Evolutionary conservation across 1,140 invertebrate genomes (phyloP), one percentile per base, ranked within the genome.

Genomic region (Dendrolimus punctatus): DNA sequence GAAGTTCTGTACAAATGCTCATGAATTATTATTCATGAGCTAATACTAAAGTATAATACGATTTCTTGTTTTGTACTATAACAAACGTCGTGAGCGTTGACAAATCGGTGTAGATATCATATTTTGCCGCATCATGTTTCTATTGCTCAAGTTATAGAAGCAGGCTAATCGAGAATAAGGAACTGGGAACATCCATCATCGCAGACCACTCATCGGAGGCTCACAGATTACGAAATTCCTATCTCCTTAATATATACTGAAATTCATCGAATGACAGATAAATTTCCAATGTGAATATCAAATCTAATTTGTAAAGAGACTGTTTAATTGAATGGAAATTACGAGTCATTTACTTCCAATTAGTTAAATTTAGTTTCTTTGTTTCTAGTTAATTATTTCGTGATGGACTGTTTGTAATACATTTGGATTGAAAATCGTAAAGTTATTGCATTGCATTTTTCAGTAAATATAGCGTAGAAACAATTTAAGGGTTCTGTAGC

Each of bases 51-150:
- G 23, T 23, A 23, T 23, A 23, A 23, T 1, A 23, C 23, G 23
- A 23, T 23, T 23, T 23, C 1, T 23, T 1, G 23, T 23, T 23
- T 23, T 23, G 23, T 23, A 1, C 3, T 23, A 23, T 23, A 23
- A 23, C 23, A 23, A 23, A 23, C 23, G 23, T 2, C 23, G 23
- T 23, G 23, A 23, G 23, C 23, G 23, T 23, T 23, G 23, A 23
- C 23, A 23, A 23, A 23, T 23, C 23, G 23, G 23, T 23, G 23
- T 23, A 23, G 23, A 23, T 41, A 23, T 41, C 23, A 23, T 6
- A 66, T 71, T 66, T 59, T 70, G 69, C 73, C 10, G 47, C 51
- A 72, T 76, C 73, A 73, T 39, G 63, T 40, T 64, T 55, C 66
- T 66, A 73, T 76, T 72, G 67, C 58, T 53, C 53, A 65, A 68